Evolutionary conservation across 2,113 vertebrate genomes (phyloP).

Genomic region (Thamnaconus septentrionalis): DNA sequence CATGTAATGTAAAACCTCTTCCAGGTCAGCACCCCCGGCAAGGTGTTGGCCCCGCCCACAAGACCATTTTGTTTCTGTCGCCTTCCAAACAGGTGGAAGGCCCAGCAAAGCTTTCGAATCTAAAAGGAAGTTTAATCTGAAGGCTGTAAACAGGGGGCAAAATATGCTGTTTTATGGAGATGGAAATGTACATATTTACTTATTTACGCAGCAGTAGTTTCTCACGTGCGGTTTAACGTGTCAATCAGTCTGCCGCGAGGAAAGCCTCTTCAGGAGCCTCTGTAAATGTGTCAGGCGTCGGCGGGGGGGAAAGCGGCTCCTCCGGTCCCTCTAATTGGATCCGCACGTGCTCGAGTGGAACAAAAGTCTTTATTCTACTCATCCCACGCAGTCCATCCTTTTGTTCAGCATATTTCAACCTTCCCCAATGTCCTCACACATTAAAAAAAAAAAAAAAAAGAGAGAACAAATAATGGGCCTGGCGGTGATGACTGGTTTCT

Average conservation of each 20-base stretch:
- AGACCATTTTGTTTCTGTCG: constrained; percentile 19
- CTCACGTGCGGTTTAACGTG: no score
- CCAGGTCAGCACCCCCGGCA: constrained; percentile 11
- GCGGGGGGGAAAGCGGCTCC: constrained; percentile 29
- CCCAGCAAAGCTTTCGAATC: neutral
- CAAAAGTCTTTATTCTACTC: constrained; percentile 34
- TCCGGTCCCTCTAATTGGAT: constrained; percentile 57
- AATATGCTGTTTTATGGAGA: neutral
- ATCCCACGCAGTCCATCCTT: constrained; percentile 2
- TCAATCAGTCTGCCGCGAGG: constrained; percentile 9
- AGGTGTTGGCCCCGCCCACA: no score
- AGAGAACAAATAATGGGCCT: no score
- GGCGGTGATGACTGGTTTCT: no score
- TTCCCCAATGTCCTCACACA: neutral
- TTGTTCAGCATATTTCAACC: constrained; percentile 14
- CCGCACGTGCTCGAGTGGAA: constrained; percentile 39
- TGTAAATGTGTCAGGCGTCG: constrained; percentile 53
- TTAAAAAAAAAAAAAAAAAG: neutral
- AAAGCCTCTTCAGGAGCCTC: constrained; percentile 27
- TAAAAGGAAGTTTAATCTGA: neutral
- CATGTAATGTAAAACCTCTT: neutral
- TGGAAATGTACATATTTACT: no score
- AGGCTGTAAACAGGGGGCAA: neutral
- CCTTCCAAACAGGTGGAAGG: no score
- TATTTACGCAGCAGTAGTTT: no score